These are phyloP conservation scores for Passer domesticus DNA, from an alignment of 2,113 vertebrate species.

Conservation along the genomic window DNA sequence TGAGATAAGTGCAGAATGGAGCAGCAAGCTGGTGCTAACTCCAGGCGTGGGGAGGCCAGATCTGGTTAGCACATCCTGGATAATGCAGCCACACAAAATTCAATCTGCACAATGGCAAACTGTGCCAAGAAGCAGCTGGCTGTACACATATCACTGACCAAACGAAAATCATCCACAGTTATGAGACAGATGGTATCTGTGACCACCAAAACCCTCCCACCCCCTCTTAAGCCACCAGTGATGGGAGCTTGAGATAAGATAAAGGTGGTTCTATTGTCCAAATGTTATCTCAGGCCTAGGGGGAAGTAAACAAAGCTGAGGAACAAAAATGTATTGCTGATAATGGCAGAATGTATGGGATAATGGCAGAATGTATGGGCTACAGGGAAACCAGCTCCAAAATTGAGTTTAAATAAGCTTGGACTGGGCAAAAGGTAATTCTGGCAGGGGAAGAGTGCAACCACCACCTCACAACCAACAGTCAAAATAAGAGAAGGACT, in stretches of 20 bases:
- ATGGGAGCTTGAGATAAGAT: neutral
- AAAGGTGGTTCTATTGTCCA: too few relatives aligned
- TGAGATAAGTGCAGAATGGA: neutral
- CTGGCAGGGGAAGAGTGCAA: neutral
- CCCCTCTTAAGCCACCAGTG: neutral
- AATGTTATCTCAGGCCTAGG: neutral
- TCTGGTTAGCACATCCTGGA: neutral
- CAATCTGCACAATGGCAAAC: neutral
- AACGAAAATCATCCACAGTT: neutral
- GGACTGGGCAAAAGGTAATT: neutral
- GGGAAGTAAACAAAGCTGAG: neutral
- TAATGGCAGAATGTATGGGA: neutral
- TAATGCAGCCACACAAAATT: neutral
- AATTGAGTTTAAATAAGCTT: neutral
- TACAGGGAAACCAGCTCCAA: neutral
- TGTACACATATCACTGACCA: neutral
- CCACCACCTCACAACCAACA: neutral
- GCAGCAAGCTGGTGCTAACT: accelerated
- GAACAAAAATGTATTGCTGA: too few relatives aligned
- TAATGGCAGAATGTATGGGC: neutral
- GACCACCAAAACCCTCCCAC: neutral
- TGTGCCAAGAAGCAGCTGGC: neutral
- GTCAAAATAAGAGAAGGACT: neutral
- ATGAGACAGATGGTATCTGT: neutral
- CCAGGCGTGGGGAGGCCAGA: neutral